Evolutionary conservation across 2,113 vertebrate species (phyloP).

Genomic region (Atherinomorus stipes): DNA sequence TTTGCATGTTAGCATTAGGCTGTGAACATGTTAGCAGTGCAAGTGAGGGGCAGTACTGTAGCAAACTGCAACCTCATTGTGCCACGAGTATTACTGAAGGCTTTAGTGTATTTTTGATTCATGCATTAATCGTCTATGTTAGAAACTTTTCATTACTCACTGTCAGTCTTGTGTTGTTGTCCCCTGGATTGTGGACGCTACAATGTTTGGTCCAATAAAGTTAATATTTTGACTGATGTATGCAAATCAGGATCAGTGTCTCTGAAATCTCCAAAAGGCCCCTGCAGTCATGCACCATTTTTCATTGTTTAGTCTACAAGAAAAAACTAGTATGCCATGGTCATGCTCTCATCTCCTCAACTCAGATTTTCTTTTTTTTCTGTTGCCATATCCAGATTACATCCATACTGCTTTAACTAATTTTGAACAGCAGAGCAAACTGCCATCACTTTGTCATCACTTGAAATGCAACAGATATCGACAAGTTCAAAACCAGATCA

Average conservation of each 20-base stretch:
- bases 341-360: too few relatives aligned
- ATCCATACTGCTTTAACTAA: not conserved
- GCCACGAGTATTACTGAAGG: not conserved
- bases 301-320: too few relatives aligned
- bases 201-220: too few relatives aligned
- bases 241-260: too few relatives aligned
- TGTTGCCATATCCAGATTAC: not conserved
- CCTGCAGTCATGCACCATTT: too few relatives aligned
- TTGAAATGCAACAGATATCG: not conserved
- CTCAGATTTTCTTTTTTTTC: too few relatives aligned
- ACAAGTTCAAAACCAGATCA: not conserved
- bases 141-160: not conserved
- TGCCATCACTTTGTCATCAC: not conserved
- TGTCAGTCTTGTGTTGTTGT: not conserved
- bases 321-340: too few relatives aligned
- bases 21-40: not conserved
- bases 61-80: not conserved
- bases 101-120: not conserved
- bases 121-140: not conserved
- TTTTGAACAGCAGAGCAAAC: not conserved
- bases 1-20: too few relatives aligned
- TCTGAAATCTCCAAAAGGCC: too few relatives aligned
- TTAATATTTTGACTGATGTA: too few relatives aligned
- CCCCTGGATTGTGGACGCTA: too few relatives aligned
- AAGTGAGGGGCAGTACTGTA: not conserved